A percentile compares a stretch with the other conserved stretches of the same genome.
phyloP scores from a whole-genome alignment of 2,797 vertebrate genomes.

The Coccyzus lansbergi region DNA sequence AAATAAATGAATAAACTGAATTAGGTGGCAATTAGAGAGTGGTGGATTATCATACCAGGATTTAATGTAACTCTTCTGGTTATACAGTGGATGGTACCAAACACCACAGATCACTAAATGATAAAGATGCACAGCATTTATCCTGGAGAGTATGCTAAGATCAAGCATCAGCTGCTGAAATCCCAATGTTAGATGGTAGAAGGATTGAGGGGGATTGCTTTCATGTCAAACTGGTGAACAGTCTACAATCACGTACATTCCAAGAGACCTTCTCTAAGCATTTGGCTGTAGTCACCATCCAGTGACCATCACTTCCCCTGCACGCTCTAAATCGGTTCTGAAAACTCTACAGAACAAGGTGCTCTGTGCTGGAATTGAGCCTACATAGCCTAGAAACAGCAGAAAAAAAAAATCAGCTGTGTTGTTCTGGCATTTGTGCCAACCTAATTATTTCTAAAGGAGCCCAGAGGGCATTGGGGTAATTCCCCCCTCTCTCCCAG shows the following conservation, averaged over 20 bases:
- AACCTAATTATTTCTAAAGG: constrained; percentile 7
- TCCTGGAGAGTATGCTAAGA: background rate
- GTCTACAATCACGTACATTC: rapidly evolving
- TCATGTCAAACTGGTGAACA: rapidly evolving
- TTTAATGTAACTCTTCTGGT: background rate
- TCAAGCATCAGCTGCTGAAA: rapidly evolving
- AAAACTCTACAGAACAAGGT: background rate
- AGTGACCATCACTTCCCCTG: background rate
- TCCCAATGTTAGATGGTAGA: background rate
- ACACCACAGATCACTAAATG: background rate
- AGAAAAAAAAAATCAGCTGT: background rate
- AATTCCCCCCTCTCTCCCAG: background rate
- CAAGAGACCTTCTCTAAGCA: background rate
- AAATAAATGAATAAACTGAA: background rate
- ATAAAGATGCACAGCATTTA: rapidly evolving
- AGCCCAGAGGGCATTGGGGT: background rate
- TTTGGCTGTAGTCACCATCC: background rate
- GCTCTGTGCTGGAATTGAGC: background rate
- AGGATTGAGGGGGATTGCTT: too few species aligned
- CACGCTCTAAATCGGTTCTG: rapidly evolving
- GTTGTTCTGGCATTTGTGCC: constrained; percentile 37
- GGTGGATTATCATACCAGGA: background rate
- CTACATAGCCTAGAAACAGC: background rate
- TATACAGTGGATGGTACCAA: background rate
- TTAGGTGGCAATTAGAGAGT: background rate